phyloP scores from a whole-genome alignment of 2,113 vertebrate genomes.

The Hyperoodon ampullatus region DNA sequence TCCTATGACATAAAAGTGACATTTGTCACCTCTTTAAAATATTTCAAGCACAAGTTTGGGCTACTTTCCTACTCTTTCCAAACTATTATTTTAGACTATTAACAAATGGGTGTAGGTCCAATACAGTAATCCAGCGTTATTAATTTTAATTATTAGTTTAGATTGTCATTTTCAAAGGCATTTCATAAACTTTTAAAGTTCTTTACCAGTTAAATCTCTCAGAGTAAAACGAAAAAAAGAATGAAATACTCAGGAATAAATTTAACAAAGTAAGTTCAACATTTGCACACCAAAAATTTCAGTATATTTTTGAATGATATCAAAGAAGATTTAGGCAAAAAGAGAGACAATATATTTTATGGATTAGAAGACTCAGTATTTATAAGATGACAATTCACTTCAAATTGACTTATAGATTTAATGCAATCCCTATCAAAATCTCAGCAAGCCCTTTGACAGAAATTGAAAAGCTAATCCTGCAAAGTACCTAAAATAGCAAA shows the following conservation, averaged over 20 bases:
- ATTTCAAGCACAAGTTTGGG: background rate
- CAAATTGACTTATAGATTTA: background rate
- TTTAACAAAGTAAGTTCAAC: background rate
- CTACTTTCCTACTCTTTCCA: background rate
- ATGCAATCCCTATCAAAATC: background rate
- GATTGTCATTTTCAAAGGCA: background rate
- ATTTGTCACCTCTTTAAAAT: background rate
- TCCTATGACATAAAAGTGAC: background rate
- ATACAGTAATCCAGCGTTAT: background rate
- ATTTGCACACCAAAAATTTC: background rate
- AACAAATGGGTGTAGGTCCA: background rate
- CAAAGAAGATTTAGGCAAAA: background rate
- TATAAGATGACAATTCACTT: background rate
- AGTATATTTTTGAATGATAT: background rate
- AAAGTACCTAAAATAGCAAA: background rate
- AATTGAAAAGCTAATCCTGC: background rate
- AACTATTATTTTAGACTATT: background rate
- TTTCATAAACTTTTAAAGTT: background rate
- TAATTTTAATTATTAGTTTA: background rate
- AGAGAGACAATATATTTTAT: background rate
- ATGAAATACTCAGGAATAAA: background rate
- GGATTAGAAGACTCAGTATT: background rate
- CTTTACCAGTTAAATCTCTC: background rate
- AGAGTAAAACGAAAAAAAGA: background rate
- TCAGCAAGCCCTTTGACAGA: background rate